These are phyloP conservation scores for Vulpes vulpes DNA, from an alignment of 2,113 vertebrate species.

Conservation along the genomic window DNA sequence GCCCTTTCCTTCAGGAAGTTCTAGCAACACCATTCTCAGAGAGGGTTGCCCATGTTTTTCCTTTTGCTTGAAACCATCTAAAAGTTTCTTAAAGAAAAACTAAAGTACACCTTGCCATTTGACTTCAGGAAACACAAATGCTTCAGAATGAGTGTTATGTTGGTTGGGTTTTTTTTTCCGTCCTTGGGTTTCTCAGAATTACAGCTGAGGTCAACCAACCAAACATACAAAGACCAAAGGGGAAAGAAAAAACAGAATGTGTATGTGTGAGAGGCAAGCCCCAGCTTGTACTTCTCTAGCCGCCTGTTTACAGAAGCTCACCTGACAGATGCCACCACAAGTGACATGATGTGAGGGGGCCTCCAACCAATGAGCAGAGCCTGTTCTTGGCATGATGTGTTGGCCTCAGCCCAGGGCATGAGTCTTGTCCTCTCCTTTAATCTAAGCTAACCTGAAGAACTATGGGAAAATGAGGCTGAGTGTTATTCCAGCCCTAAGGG, in stretches of 20 bases:
- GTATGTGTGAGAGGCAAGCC: slow-evolving; percentile 38
- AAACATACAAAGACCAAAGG: slow-evolving; percentile 67
- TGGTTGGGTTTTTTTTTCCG: slow-evolving; percentile 64
- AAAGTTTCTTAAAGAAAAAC: slow-evolving; percentile 67
- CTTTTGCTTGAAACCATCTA: slow-evolving; percentile 31
- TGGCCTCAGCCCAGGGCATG: not conserved
- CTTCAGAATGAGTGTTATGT: slow-evolving; percentile 60
- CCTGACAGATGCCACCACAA: not conserved
- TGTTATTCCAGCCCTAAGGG: not conserved
- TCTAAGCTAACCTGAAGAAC: not conserved
- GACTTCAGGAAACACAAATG: slow-evolving; percentile 77
- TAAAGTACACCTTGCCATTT: slow-evolving; percentile 64
- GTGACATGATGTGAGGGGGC: not conserved
- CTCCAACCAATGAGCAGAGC: not conserved
- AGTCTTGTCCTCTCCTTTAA: not conserved
- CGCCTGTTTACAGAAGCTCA: not conserved
- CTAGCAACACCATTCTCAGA: not conserved
- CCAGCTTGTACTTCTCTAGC: slow-evolving; percentile 27
- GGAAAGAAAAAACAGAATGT: slow-evolving; percentile 3
- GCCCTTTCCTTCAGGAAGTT: not conserved
- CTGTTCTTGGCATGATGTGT: not conserved
- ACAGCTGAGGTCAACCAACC: slow-evolving; percentile 79
- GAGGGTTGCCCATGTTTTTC: not conserved
- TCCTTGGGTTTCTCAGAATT: slow-evolving; percentile 84
- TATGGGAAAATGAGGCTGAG: not conserved